Percentiles rank a stretch among this genome's conserved stretches.
phyloP scores from a whole-genome alignment of 2,797 vertebrate genomes.

The Trachops cirrhosus region DNA sequence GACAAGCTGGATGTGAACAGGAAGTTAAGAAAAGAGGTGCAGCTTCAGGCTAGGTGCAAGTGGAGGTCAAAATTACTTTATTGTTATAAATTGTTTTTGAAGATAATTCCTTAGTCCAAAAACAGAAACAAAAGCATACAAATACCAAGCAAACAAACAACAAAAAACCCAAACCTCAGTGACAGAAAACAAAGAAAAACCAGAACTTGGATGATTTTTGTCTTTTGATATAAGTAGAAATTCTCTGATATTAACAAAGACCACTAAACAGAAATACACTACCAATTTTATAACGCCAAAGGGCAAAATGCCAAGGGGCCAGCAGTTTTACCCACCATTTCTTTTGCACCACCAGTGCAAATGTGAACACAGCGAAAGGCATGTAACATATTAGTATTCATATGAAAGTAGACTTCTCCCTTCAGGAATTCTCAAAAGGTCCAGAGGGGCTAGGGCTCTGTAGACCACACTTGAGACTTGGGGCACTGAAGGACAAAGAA shows the following conservation, averaged over 20 bases:
- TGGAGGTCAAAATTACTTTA: conserved; percentile 6
- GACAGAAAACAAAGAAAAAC: background rate
- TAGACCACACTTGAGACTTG: background rate
- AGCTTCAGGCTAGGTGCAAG: background rate
- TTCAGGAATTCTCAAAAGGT: background rate
- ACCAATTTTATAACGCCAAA: background rate
- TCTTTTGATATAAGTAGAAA: conserved; percentile 25
- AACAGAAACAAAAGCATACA: background rate
- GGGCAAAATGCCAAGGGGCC: background rate
- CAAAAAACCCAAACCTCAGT: background rate
- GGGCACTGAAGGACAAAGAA: background rate
- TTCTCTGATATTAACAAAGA: background rate
- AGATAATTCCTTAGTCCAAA: background rate
- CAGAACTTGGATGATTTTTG: background rate
- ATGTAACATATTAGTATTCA: background rate
- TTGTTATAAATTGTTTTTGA: background rate
- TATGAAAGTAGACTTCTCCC: background rate
- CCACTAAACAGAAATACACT: background rate
- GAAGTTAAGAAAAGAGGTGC: background rate
- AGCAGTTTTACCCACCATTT: background rate
- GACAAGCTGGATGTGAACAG: background rate
- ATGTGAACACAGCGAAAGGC: background rate
- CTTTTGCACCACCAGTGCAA: background rate
- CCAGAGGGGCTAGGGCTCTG: background rate
- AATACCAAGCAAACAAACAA: background rate